Evolutionary conservation across 2,888 invertebrate genomes (phyloP).

Genomic region (Aproaerema taeniolella): DNA sequence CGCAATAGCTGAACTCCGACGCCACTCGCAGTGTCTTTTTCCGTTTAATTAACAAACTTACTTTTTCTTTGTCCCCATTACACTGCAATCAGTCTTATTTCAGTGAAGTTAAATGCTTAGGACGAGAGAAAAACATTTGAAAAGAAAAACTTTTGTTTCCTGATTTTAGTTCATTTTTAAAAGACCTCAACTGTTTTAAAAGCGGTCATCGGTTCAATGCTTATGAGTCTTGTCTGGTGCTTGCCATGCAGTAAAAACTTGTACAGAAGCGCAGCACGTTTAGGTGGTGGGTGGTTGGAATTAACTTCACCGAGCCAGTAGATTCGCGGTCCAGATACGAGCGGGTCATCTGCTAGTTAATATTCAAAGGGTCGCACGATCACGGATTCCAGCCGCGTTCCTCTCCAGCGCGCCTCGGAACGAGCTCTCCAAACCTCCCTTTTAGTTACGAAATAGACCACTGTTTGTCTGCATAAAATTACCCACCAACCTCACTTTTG

Average conservation of each 20-base stretch:
- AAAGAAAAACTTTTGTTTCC: constrained; percentile 10
- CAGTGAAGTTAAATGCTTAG: constrained; percentile 3
- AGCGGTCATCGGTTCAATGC: too few species aligned
- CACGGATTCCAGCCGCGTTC: constrained; percentile 63
- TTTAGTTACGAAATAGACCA: constrained; percentile 43
- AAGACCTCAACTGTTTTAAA: too few species aligned
- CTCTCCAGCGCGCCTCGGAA: constrained; percentile 36
- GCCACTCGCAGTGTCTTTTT: constrained; percentile 20
- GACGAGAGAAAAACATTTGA: constrained; percentile 4
- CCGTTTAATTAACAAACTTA: constrained; percentile 46
- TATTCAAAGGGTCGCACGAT: constrained; percentile 70
- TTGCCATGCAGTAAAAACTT: neutral
- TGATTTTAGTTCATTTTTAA: constrained; percentile 2
- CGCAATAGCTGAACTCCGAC: constrained; percentile 20
- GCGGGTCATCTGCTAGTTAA: constrained; percentile 69
- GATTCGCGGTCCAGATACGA: constrained; percentile 56
- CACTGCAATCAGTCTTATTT: constrained; percentile 14
- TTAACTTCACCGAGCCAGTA: constrained; percentile 55
- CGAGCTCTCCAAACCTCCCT: constrained; percentile 42
- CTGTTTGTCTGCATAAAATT: constrained; percentile 28
- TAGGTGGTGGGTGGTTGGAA: constrained; percentile 47
- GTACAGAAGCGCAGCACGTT: constrained; percentile 7
- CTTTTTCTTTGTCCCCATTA: constrained; percentile 28
- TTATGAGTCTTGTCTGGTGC: too few species aligned
- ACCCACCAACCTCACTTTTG: constrained; percentile 14